Evolutionary conservation across 2,113 vertebrate genomes (phyloP), one percentile per base, ranked within the genome.

Genomic region (Columba janthina): DNA sequence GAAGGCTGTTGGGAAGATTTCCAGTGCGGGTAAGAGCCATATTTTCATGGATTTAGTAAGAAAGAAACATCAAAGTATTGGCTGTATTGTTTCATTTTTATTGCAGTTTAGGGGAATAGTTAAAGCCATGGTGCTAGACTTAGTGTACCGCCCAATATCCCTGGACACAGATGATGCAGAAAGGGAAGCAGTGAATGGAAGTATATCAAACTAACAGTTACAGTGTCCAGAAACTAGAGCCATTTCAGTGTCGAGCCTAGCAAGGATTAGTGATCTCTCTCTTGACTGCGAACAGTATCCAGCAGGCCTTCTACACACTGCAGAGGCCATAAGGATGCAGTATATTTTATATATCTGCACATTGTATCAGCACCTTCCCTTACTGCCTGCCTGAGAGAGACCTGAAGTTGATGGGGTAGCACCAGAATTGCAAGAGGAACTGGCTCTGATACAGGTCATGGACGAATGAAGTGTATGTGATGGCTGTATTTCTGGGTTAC

Each of bases 11-110:
- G 60, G 84, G 73, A 88, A 85, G 61, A 74, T 40, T 76, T 95
- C 67, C 88, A 94, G 46, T 34, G 31, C 67, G 88, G 54, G 31
- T 76, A 88, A 88, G 5, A 86, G 18, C 19, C 82, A 56, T 77
- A 34, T 88, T 96, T 93, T 94, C 48, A 88, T 36, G 31, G 88
- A 94, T 91, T 90, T 80, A 88, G 51, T 65, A 54, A 76, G 77
- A 89, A 88, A 91, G 44, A 94, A 86, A 86, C 70, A 88, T 95
- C 78, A 82, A 94, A 96, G 56, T 64, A 74, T 67, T 90, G 91
- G 89, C 92, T 64, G 40, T 22, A 31, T 74, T 83, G 20, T 80
- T 91, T 83, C 9, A 48, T 54, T 90, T 89, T 93, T 88, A 90
- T 62, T 91, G 67, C 29, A 73, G 10, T 56, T 91, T 93, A 60